A percentile compares a stretch with the other conserved stretches of the same genome.
These are phyloP conservation scores for Pyrgus malvae DNA, from an alignment of 2,888 invertebrate genomes.

Conservation along the genomic window DNA sequence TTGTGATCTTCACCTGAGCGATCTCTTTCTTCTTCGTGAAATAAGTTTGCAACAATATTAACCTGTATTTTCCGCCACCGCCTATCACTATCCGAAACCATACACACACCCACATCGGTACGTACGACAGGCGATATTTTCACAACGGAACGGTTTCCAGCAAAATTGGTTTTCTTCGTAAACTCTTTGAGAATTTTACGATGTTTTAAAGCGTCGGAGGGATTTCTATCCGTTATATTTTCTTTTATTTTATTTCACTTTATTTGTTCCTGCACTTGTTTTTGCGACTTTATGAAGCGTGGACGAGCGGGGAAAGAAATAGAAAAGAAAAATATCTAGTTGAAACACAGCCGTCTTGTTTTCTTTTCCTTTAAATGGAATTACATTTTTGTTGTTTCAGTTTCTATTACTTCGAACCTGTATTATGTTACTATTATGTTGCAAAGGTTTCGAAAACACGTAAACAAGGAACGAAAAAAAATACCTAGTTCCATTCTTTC, in stretches of 20 bases:
- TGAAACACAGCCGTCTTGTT: conserved; percentile 1
- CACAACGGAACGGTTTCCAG: conserved; percentile 33
- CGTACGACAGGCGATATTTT: conserved; percentile 33
- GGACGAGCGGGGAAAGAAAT: conserved; percentile 11
- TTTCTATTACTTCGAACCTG: background rate
- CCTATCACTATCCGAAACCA: background rate
- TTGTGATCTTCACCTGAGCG: too few species aligned
- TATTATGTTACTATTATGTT: too few species aligned
- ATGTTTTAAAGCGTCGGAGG: conserved; percentile 37
- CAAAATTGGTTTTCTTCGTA: conserved; percentile 38
- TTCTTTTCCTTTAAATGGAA: conserved; percentile 1
- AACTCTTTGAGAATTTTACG: conserved; percentile 37
- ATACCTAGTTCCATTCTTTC: too few species aligned
- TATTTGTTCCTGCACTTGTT: conserved; percentile 25
- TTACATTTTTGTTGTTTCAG: background rate
- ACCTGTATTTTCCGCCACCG: conserved; percentile 14
- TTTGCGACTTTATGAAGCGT: conserved; percentile 26
- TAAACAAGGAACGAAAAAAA: too few species aligned
- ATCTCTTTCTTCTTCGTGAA: too few species aligned
- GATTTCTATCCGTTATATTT: conserved; percentile 29
- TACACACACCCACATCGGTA: conserved; percentile 21
- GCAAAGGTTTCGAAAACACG: too few species aligned
- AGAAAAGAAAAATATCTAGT: background rate
- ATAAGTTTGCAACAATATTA: too few species aligned
- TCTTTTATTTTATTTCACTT: conserved; percentile 34